Evolutionary conservation across 2,113 vertebrate genomes (phyloP), one percentile per base, ranked within the genome.

Genomic region (Micronycteris hirsuta): DNA sequence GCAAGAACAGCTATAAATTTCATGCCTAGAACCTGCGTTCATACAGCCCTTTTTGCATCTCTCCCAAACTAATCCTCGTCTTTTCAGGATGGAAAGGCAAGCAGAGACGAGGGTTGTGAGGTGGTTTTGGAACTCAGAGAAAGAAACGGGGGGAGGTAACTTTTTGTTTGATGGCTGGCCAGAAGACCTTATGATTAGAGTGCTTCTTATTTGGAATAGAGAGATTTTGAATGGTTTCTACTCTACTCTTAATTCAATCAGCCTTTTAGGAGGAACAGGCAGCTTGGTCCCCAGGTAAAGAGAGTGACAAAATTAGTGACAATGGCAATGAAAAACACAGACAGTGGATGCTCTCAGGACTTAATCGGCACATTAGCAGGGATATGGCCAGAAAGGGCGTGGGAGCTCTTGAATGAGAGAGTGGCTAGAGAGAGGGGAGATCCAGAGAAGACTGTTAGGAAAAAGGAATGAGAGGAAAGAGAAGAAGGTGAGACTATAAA

Each of bases 1-100:
- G 90, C 85, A 95, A 96, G 85, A 68, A 93, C 93, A 70, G 52
- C 65, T 92, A 65, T 89, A 95, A 94, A 91, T 88, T 81, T 36
- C 28, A 54, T 68, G 22, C 47, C 41, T 93, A 41, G 15, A 65
- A 28, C 63, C 76, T 92, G 12, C 10, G 54, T 95, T 90, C 36
- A 22, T 19, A 0, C 28, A 78, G 43, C 68, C 82, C 24, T 63
- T 81, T 81, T 38, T n/a, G 4, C 4, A 70, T 73, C 52, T 93
- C 28, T 81, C 36, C 56, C n/a, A 90, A 85, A 52, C 2, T 6
- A 36, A 67, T 14, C 5, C 81, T 71, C 1, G 16, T 43, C 54
- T 88, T 82, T 65, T 38, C 76, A 81, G 38, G 31, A 61, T 15
- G 76, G 33, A 76, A 86, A n/a, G 16, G 14, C 63, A 96, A 13